Conservation (phyloP, 1,140 invertebrate genomes). For the Diorhabda sublineata region DNA sequence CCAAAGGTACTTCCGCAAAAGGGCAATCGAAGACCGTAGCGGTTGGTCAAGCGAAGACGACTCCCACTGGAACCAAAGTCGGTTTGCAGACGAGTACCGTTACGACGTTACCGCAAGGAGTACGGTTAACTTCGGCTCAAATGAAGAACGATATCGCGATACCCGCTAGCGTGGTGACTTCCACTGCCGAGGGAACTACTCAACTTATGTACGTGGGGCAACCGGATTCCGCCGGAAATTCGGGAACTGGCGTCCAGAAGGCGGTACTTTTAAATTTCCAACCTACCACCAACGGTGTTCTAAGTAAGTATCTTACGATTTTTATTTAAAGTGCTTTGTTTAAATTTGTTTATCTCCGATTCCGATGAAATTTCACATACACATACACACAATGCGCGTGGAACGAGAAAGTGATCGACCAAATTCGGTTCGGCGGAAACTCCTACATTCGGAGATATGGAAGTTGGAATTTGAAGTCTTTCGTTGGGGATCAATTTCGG, state of each 20-base stretch:
- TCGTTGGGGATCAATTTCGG: no score
- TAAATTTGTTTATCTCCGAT: not conserved
- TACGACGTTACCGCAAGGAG: conserved; percentile 16
- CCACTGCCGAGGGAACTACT: conserved; percentile 18
- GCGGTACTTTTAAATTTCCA: conserved; percentile 34
- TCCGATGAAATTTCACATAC: not conserved
- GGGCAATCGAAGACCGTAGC: conserved; percentile 9
- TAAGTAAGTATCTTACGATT: conserved; percentile 23
- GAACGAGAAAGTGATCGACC: no score
- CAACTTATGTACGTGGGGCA: conserved; percentile 34
- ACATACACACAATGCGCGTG: no score
- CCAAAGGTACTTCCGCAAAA: not conserved
- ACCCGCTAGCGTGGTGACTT: conserved; percentile 19
- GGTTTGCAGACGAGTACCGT: conserved; percentile 4
- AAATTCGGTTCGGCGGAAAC: no score
- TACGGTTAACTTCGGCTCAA: conserved; percentile 22
- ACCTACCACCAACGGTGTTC: conserved; percentile 22
- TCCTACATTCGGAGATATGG: no score
- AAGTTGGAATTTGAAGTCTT: no score
- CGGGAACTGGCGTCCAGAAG: conserved; percentile 22
- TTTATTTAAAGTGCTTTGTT: not conserved
- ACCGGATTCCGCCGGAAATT: conserved; percentile 19
- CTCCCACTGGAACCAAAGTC: conserved; percentile 7
- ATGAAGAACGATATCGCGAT: conserved; percentile 18
- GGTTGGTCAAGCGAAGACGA: not conserved